Evolutionary conservation across 2,113 vertebrate species (phyloP), one percentile per base, ranked within the genome.

Genomic region (Marmota flaviventris): DNA sequence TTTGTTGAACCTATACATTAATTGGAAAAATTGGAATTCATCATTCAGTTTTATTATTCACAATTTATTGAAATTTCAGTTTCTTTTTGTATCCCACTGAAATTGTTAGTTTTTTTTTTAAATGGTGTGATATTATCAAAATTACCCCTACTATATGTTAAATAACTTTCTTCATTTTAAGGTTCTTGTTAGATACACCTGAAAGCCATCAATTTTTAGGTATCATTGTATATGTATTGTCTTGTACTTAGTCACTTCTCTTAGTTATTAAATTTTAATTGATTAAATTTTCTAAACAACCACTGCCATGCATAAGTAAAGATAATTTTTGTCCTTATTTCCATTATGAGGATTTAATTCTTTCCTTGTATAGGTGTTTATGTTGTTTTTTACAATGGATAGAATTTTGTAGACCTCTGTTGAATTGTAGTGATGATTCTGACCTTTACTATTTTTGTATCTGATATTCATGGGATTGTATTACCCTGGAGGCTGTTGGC

Each of bases 121-220:
- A 53, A 17, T 29, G 4, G 8, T 91, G 12, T 94, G 25, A 22
- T 81, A 56, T 79, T 78, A 67, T 72, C 63, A 79, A 79, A 48
- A 13, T 93, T 94, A 86, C 86, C 85, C 37, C 29, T 84, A 51
- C 24, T 65, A 14, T 84, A 61, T 72, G 88, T 94, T 69, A 85
- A 96, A 48, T 78, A 11, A 18, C 83, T 48, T 86, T 84, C 8
- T 95, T 25, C 18, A 89, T 75, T 93, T 37, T 96, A 39, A 84
- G 39, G 12, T 70, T 8, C 18, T 76, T 37, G 53, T 32, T 8
- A 93, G 34, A 1, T 86, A 32, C 29, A 85, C 34, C 42, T 85
- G 51, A 89, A 91, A 89, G 25, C 58, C 78, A 10, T 75, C 61
- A 85, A 65, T 84, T 91, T 95, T 93, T 96, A 70, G 85, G 61